Evolutionary conservation across 1,140 invertebrate genomes (phyloP).

Genomic region (Augochlora pura): DNA sequence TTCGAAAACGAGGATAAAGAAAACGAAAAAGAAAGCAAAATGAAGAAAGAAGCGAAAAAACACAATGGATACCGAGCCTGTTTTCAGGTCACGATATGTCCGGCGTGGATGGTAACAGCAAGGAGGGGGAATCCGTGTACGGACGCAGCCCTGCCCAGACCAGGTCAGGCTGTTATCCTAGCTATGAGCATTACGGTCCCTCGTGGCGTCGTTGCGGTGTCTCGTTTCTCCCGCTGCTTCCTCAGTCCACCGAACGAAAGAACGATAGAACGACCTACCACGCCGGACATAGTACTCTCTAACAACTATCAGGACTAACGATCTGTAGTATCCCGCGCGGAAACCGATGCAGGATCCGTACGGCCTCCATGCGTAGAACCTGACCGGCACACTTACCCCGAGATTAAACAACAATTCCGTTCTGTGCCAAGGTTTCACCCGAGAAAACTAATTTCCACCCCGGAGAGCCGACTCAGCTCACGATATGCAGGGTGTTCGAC

Average conservation of each 20-base stretch:
- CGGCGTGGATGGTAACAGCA: conserved; percentile 91
- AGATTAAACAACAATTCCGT: conserved; percentile 8
- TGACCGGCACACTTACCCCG: not conserved
- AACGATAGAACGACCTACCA: conserved; percentile 61
- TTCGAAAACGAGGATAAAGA: no score
- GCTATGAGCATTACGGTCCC: conserved; percentile 87
- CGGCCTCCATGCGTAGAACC: not conserved
- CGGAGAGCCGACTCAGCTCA: no score
- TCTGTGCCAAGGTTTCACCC: not conserved
- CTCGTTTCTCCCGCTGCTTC: conserved; percentile 79
- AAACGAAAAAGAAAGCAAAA: not conserved
- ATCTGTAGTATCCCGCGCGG: not conserved
- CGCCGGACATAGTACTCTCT: conserved; percentile 73
- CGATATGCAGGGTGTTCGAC: no score
- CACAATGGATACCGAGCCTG: conserved; percentile 39
- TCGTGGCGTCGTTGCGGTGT: conserved; percentile 83
- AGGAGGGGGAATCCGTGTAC: conserved; percentile 88
- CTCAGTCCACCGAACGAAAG: conserved; percentile 81
- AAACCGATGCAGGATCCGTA: no score
- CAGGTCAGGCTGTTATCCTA: conserved; percentile 90
- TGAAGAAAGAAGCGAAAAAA: conserved; percentile 2
- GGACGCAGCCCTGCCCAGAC: conserved; percentile 85
- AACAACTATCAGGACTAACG: conserved; percentile 13
- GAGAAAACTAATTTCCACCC: conserved; percentile 6
- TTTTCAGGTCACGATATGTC: conserved; percentile 92